Base-by-base conservation (phyloP, 2,888 invertebrate species). In the Lepidochitona cinerea region DNA sequence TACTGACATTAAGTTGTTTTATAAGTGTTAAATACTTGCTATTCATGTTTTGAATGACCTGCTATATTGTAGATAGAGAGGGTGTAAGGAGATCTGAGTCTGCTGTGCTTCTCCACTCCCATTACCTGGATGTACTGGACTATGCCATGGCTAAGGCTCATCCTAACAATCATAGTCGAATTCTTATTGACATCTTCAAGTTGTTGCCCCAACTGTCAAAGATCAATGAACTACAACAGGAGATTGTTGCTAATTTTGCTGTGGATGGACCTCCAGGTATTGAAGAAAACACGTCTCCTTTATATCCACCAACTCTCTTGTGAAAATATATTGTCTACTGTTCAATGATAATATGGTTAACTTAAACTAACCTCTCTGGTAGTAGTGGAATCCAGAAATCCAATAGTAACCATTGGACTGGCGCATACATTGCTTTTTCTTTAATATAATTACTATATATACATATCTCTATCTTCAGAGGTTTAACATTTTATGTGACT, bases 91-190 rank as follows among this genome's bases (percentile, higher is more conserved):
- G 81, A 41, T 66, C 23, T 9, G 76, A 75, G 6, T 41, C 71
- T 9, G 79, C 84, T 2, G 73, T 76, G 32, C 73, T 73, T 18
- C 75, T 86, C 0, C 81, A 88, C 72, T 76, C 80, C 14, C 80
- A 81, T 49, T 81, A 83, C 75, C 75, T 87, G 23, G 83, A 87
- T 67, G 79, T 84, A 12, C 74, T 88, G 29, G 81, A 78, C 6
- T 72, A 79, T 33, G 78, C 78, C 37, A 71, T 87, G 23, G 68
- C 76, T 36, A 70, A 75, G n/a, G 78, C 75, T 37, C 85, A 86
- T 68, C 75, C 75, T 0, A 66, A 53, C 6, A 79, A 79, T 33
- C 76, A 81, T 71, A 76, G 78, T n/a, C 78, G 80, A 14, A 68
- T 84, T 2, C 76, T 87, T 12, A 77, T 82, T 18, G 81, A 83